Percentiles rank a stretch among this genome's conserved stretches.
phyloP scores from a whole-genome alignment of 2,888 invertebrate species.

The Oeneis ivallda region DNA sequence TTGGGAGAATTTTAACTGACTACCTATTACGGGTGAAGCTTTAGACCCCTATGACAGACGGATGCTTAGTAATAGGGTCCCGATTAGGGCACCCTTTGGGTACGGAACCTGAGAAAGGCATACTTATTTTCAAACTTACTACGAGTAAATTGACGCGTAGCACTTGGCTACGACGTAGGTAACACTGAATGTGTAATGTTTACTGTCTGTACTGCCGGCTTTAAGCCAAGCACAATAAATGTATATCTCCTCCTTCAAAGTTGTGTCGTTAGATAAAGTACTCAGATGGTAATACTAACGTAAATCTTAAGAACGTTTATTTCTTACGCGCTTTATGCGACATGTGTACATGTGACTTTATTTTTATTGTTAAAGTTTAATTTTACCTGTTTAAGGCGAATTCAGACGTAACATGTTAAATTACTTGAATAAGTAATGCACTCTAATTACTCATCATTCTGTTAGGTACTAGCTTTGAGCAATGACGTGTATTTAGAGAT shows the following conservation, averaged over 20 bases:
- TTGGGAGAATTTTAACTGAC: too few species aligned
- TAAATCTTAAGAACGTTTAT: not conserved
- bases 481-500: too few species aligned
- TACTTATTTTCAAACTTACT: not conserved
- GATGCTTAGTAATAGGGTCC: too few species aligned
- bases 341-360: not conserved
- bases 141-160: not conserved
- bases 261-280: not conserved
- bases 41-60: too few species aligned
- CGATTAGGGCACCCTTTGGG: too few species aligned
- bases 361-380: not conserved
- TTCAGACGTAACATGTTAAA: not conserved
- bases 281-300: not conserved
- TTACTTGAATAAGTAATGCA: not conserved
- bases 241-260: slow-evolving; percentile 6
- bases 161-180: not conserved
- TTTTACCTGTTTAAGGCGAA: not conserved
- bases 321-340: not conserved
- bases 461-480: too few species aligned
- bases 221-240: slow-evolving; percentile 1
- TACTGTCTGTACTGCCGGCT: not conserved
- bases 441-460: too few species aligned
- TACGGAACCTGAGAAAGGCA: too few species aligned
- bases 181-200: not conserved
- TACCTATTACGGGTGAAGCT: too few species aligned